Base-by-base conservation (phyloP, 2,888 invertebrate genomes). In the Drosophila putrida region DNA sequence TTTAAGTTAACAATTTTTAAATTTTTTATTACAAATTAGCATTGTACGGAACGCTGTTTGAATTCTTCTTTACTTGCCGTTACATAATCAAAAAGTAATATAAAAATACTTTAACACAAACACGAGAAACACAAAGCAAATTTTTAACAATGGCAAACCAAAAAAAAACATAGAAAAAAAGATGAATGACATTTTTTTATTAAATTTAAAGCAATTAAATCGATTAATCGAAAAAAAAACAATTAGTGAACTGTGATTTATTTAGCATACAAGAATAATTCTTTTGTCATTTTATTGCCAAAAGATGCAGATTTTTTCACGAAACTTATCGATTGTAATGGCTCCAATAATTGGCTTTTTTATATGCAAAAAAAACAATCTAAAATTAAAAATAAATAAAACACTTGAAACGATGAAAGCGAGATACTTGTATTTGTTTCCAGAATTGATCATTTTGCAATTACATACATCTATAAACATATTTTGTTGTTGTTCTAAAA, bases 271-370 rank as follows among this genome's bases (percentile, higher is more conserved):
- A 84, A 82, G 85, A 88, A 90, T 92, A 92, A 92, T 92, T 92
- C 92, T 92, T 93, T 92, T 92, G 92, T 92, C 92, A 92, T 92
- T 90, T 91, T 90, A 90, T 91, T 91, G 91, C 91, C 92, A 92
- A 92, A 91, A 90, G 91, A 92, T 91, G 89, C 89, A 89, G 92
- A 93, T 93, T 93, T 93, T 93, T 92, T 92, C 92, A 93, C 93
- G 93, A 93, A 92, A 92, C 93, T 92, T 93, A 93, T 92, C 92
- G 92, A 92, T 92, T 91, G 90, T 90, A 91, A 92, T 91, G 93
- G 92, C 93, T 92, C 92, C 93, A 92, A 90, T 91, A 92, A 92
- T 91, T 92, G 91, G 92, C 92, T 90, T 80, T 33, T 88, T 86
- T 89, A 82, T 78, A 82, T 75, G 59, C 67, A 70, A 70, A 74